These are phyloP conservation scores for Gobionotothen gibberifrons DNA, from an alignment of 2,797 vertebrate genomes.

Conservation along the genomic window DNA sequence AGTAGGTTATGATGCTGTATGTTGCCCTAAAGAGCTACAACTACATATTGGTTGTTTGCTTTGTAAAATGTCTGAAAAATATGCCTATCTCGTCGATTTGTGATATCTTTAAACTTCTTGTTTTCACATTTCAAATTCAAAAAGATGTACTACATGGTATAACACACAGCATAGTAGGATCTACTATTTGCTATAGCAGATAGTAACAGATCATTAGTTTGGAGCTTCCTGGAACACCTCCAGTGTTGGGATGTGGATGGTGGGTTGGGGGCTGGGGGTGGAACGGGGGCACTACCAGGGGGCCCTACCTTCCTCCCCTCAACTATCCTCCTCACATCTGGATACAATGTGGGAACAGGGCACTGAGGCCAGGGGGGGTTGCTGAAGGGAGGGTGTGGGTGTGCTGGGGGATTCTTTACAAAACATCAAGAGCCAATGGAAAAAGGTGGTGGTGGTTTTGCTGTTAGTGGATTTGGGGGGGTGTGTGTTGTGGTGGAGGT, in stretches of 20 bases:
- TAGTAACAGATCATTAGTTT: not conserved
- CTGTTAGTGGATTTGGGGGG: slow-evolving; percentile 47
- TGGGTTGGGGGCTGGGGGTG: slow-evolving; percentile 13
- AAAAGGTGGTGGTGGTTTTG: slow-evolving; percentile 52
- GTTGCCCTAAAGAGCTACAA: too few relatives aligned
- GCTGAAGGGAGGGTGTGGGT: slow-evolving; percentile 65
- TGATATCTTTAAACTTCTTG: too few relatives aligned
- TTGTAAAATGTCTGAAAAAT: too few relatives aligned
- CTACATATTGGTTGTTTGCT: too few relatives aligned
- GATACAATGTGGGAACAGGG: slow-evolving; percentile 78
- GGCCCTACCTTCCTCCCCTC: slow-evolving; percentile 55
- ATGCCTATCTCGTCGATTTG: too few relatives aligned
- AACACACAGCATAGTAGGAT: too few relatives aligned
- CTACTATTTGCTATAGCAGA: too few relatives aligned
- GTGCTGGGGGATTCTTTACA: slow-evolving; percentile 69
- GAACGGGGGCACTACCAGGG: slow-evolving; percentile 34
- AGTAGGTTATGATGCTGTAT: not conserved
- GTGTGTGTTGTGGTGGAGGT: slow-evolving; percentile 46
- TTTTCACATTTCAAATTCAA: too few relatives aligned
- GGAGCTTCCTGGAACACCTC: slow-evolving; percentile 18
- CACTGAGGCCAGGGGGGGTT: slow-evolving; percentile 57
- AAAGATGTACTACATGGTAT: too few relatives aligned
- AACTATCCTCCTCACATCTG: slow-evolving; percentile 79
- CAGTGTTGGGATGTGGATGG: slow-evolving; percentile 24
- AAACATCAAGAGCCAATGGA: slow-evolving; percentile 73